Evolutionary conservation across 2,113 vertebrate species (phyloP).

Genomic region (Hippocampus comes): DNA sequence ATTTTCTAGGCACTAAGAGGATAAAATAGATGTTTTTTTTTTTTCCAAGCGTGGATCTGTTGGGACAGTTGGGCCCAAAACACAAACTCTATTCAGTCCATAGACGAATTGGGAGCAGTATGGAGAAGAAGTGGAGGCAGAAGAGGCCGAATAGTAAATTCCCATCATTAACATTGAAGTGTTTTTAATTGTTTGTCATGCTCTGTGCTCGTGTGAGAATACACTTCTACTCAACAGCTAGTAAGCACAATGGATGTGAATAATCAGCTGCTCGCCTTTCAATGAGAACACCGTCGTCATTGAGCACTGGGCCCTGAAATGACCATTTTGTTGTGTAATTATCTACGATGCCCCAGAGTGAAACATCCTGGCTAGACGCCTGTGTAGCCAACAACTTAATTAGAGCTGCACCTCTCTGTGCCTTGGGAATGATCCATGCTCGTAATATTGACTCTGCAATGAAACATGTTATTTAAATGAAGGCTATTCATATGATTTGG

Average conservation of each 20-base stretch:
- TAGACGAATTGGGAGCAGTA: conserved; percentile 1
- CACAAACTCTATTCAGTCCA: neutral
- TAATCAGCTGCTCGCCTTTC: conserved; percentile 38
- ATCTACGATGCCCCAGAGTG: conserved; percentile 52
- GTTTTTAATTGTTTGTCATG: conserved; percentile 23
- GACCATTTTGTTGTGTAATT: conserved; percentile 67
- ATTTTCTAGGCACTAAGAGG: conserved; percentile 25
- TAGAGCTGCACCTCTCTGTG: conserved; percentile 20
- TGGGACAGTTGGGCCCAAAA: conserved; percentile 6
- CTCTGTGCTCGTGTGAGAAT: conserved; percentile 26
- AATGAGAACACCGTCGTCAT: conserved; percentile 42
- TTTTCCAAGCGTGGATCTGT: neutral
- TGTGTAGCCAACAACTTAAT: conserved; percentile 32
- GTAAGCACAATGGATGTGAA: conserved; percentile 50
- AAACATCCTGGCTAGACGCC: conserved; percentile 47
- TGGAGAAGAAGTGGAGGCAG: neutral
- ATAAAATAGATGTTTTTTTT: conserved; percentile 22
- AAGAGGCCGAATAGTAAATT: neutral
- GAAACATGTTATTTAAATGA: conserved; percentile 2
- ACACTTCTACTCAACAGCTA: conserved; percentile 21
- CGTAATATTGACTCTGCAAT: conserved; percentile 24
- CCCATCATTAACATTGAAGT: conserved; percentile 15
- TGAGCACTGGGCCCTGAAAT: conserved; percentile 65
- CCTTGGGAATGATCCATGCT: conserved; percentile 22
- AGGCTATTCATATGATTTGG: neutral